Base-by-base conservation (phyloP, 2,113 vertebrate genomes). In the Atherinomorus stipes region DNA sequence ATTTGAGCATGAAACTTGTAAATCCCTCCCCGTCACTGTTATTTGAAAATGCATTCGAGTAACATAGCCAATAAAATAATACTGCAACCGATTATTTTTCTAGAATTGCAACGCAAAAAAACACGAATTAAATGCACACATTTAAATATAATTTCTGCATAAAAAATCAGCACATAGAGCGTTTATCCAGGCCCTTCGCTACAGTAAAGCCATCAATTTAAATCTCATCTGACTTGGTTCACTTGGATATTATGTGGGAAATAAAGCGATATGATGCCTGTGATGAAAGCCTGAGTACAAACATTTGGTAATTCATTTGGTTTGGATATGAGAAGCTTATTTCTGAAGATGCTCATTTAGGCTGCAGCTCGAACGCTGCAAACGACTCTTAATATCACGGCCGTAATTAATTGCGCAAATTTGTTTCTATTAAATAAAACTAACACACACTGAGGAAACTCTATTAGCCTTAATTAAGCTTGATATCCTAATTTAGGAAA, bases 361-460 rank as follows among this genome's bases (percentile, higher is more conserved):
- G 74, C 84, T 72, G 83, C 73, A 78, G 88, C 84, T 84, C 79
- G 71, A 88, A 92, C 86, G 93, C 95, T 95, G 95, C 95, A 96
- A 97, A 97, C 95, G 95, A 94, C 96, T 95, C 96, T 96, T 95
- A 95, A 98, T 97, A 97, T 96, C 96, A 95, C 94, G 95, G 95
- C 95, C 94, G 95, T 99, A 99, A 99, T 99, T 99, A 99, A 99
- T 99, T 99, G 97, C 95, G 95, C 96, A 96, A 97, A 99, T 99
- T 99, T 99, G 97, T 98, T 98, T 98, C 97, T 97, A 99, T 99
- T 99, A 99, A 99, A 98, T 99, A 98, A 99, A 98, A 99, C 97
- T 98, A 99, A 98, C 97, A 97, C 97, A 97, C 96, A 97, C 96
- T 98, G 96, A 97, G 97, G 97, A 99, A 92, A 97, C 96, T 98